A percentile compares a stretch with the other conserved stretches of the same genome.
Evolutionary conservation across 2,113 vertebrate species (phyloP).

Genomic region (Eonycteris spelaea): DNA sequence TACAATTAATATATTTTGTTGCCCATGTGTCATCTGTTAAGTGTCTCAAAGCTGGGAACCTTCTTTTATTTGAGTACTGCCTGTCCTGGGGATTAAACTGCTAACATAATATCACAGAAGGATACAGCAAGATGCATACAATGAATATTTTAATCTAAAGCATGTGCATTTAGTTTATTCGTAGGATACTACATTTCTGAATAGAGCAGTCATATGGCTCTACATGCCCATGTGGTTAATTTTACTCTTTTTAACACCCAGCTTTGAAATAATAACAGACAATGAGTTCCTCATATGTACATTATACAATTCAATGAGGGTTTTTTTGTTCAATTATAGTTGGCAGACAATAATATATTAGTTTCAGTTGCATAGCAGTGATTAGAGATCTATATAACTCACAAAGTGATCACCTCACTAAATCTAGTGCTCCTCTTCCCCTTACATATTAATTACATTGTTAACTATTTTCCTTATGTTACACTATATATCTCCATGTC

Average conservation of each 20-base stretch:
- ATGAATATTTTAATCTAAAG: background rate
- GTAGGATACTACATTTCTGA: conserved; percentile 10
- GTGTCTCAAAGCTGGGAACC: background rate
- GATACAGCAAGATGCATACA: background rate
- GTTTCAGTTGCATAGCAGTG: no score
- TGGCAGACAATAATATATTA: no score
- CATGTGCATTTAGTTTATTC: background rate
- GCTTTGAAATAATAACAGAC: background rate
- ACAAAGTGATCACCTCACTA: no score
- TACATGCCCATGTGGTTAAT: background rate
- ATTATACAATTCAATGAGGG: no score
- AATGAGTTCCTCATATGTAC: no score
- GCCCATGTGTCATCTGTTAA: background rate
- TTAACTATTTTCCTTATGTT: no score
- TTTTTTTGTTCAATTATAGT: no score
- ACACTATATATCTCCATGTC: no score
- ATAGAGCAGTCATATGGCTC: background rate
- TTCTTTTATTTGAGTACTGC: background rate
- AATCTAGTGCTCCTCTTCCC: no score
- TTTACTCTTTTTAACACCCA: background rate
- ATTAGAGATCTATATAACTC: no score
- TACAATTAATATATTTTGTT: background rate
- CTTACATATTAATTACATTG: no score
- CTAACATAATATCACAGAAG: background rate
- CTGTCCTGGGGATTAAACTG: background rate